Evolutionary conservation across 2,113 vertebrate genomes (phyloP).

Genomic region (Xiphorhynchus elegans): DNA sequence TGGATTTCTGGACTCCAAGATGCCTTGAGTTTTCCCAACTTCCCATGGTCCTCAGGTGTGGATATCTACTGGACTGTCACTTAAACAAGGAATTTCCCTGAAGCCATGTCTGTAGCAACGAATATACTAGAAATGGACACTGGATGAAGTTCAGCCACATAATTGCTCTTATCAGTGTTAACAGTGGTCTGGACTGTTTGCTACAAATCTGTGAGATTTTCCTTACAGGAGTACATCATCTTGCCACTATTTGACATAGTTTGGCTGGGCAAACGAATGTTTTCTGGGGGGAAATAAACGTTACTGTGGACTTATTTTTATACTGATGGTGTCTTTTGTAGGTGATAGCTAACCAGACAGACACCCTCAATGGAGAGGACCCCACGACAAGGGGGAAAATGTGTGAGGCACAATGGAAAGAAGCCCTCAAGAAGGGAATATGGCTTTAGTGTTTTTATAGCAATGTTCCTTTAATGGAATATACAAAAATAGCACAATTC

Average conservation of each 20-base stretch:
- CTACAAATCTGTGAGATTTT: conserved; percentile 78
- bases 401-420: conserved; percentile 59
- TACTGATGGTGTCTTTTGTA: conserved; percentile 71
- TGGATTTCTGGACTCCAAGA: conserved; percentile 88
- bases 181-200: conserved; percentile 79
- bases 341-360: conserved; percentile 57
- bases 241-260: conserved; percentile 73
- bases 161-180: conserved; percentile 80
- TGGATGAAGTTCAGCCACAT: conserved; percentile 77
- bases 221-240: conserved; percentile 69
- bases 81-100: conserved; percentile 84
- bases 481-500: conserved; percentile 55
- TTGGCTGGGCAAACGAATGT: conserved; percentile 71
- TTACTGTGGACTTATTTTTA: conserved; percentile 73
- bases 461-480: conserved; percentile 56
- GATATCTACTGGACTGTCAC: conserved; percentile 84
- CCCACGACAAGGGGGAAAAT: conserved; percentile 14
- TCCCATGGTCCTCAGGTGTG: conserved; percentile 95
- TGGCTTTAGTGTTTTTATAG: conserved; percentile 68
- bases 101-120: conserved; percentile 87
- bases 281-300: conserved; percentile 59
- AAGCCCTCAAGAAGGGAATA: conserved; percentile 62
- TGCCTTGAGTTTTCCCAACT: conserved; percentile 93
- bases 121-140: conserved; percentile 70
- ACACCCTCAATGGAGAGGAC: conserved; percentile 47